Percentiles rank a stretch among this genome's conserved stretches.
Evolutionary conservation across 2,888 invertebrate genomes (phyloP).

Genomic region (Hoplodrina blanda): DNA sequence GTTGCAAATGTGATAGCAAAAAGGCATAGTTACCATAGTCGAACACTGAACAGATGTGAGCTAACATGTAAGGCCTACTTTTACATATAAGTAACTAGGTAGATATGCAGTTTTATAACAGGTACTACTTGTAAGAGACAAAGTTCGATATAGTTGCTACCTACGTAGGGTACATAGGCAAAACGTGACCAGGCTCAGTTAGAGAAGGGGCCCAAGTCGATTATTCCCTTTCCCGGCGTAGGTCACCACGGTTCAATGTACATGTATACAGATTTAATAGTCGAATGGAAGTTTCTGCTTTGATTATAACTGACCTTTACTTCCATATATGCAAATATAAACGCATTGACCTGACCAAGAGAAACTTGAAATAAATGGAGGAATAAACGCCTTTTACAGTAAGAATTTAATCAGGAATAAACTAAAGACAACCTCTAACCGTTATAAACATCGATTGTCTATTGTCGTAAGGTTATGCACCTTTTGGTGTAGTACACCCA

Average conservation of each 20-base stretch:
- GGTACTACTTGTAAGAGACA: background rate
- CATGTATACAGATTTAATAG: conserved; percentile 37
- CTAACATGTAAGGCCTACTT: conserved; percentile 20
- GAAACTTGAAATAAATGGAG: conserved; percentile 11
- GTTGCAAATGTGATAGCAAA: conserved; percentile 18
- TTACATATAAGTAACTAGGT: background rate
- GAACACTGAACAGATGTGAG: conserved; percentile 31
- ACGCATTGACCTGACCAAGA: conserved; percentile 13
- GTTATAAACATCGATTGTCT: conserved; percentile 29
- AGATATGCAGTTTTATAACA: background rate
- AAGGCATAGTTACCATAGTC: conserved; percentile 1
- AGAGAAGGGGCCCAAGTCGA: conserved; percentile 57
- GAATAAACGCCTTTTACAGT: conserved; percentile 2
- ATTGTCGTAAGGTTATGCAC: conserved; percentile 43
- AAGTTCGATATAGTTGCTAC: conserved; percentile 2
- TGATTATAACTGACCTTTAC: conserved; percentile 45
- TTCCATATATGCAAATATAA: conserved; percentile 34
- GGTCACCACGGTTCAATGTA: conserved; percentile 56
- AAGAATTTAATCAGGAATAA: conserved; percentile 13
- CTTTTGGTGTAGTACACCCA: conserved; percentile 46
- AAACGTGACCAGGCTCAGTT: conserved; percentile 57
- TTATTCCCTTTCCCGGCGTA: conserved; percentile 61
- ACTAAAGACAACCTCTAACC: conserved; percentile 2
- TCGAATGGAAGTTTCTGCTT: conserved; percentile 50
- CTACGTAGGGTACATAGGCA: conserved; percentile 11